Base-by-base conservation (phyloP, 2,797 vertebrate species). In the Acrossocheilus fasciatus region DNA sequence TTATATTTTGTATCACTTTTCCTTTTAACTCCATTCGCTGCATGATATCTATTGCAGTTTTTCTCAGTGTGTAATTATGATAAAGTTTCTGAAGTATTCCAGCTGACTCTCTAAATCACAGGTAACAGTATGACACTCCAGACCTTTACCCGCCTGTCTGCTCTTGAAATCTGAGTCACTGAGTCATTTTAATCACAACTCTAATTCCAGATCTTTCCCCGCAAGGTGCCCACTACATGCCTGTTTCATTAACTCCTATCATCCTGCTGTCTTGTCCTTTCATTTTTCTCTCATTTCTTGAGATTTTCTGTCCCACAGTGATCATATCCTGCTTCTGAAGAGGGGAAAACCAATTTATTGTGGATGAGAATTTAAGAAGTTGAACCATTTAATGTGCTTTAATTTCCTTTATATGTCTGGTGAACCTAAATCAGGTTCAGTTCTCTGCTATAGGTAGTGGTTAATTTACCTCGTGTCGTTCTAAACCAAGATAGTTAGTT, bases 171-270 rank as follows among this genome's bases (percentile, higher is more conserved):
- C 81, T 86, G 50, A 69, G 86, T 89, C 87, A 92, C 91, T 92
- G 93, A 95, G 92, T 94, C 91, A 95, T 95, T 95, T 95, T 95
- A 95, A 95, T 95, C 94, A 94, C 90, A 92, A 89, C 89, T 91
- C 93, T 93, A 95, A 95, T 94, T 94, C 93, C 93, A 93, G 90
- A 94, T 81, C 92, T 84, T 93, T 94, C 41, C 93, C 94, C 94
- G 93, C 92, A 93, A 94, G 94, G 94, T 94, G 93, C 93, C 92
- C 91, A 93, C 92, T 92, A 90, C 90, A 93, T 92, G 91, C 90
- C 92, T 92, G 92, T 94, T 94, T 95, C 94, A 95, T 95, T 95
- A 95, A 92, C 92, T 94, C 90, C 92, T 92, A 86, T 92, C 77
- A 75, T 81, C 69, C 78, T 52, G 52, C n/a, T 81, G 70, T 26